phyloP scores from a whole-genome alignment of 2,797 vertebrate genomes.

The Capromys pilorides region DNA sequence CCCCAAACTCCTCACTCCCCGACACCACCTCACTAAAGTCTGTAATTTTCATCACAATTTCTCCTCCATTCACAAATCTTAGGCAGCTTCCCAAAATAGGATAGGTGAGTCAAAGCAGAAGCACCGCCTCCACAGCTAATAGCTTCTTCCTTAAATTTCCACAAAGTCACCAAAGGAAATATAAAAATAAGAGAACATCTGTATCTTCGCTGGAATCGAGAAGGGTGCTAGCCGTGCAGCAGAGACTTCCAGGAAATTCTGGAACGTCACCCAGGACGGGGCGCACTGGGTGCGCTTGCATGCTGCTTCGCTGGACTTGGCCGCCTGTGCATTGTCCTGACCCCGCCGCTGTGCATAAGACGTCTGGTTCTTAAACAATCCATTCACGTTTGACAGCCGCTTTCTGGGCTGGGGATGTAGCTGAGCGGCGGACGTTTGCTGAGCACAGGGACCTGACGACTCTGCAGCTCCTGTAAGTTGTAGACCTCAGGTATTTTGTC shows the following conservation, averaged over 20 bases:
- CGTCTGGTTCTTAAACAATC: neutral
- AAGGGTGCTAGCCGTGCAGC: neutral
- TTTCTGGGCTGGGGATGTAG: neutral
- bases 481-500: neutral
- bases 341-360: neutral
- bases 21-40: neutral
- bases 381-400: neutral
- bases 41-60: neutral
- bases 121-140: neutral
- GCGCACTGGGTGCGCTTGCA: neutral
- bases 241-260: neutral
- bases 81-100: conserved; percentile 9
- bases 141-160: neutral
- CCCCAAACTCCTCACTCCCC: neutral
- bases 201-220: neutral
- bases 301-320: neutral
- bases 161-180: neutral
- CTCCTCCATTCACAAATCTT: conserved; percentile 33
- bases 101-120: neutral
- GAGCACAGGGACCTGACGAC: too few species aligned
- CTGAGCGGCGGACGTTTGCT: neutral
- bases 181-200: conserved; percentile 1
- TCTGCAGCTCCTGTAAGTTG: neutral
- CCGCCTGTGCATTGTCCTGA: neutral
- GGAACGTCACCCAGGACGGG: neutral